These are phyloP conservation scores for Pantherophis guttatus DNA, from an alignment of 2,113 vertebrate genomes.

Conservation along the genomic window DNA sequence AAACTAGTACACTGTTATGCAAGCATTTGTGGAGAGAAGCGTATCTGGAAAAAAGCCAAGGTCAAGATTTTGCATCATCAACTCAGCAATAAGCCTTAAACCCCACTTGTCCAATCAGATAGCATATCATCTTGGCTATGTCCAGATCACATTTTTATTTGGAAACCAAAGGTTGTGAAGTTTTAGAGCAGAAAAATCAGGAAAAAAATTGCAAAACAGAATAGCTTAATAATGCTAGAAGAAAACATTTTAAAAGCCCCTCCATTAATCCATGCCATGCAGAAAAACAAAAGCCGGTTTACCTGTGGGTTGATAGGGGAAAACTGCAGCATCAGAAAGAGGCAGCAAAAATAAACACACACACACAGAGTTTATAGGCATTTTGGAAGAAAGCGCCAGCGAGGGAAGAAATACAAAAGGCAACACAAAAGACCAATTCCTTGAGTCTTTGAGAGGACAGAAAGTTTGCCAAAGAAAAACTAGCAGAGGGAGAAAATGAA, in stretches of 20 bases:
- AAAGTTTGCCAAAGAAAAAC: background rate
- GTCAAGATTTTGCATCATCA: background rate
- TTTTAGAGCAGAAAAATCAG: constrained; percentile 35
- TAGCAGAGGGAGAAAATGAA: background rate
- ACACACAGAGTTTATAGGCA: constrained; percentile 48
- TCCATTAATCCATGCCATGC: constrained; percentile 41
- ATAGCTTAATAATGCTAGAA: constrained; percentile 24
- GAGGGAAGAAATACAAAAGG: constrained; percentile 43
- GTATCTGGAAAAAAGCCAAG: background rate
- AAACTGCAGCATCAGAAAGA: constrained; percentile 78
- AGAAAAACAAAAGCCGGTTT: constrained; percentile 70
- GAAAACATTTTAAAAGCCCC: constrained; percentile 44
- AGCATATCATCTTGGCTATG: constrained; percentile 32
- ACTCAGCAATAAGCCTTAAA: constrained; percentile 2
- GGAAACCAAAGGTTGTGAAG: constrained; percentile 32
- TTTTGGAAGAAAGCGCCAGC: constrained; percentile 22
- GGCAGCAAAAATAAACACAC: constrained; percentile 52
- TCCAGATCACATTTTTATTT: constrained; percentile 47
- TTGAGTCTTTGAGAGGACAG: background rate
- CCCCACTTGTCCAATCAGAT: background rate
- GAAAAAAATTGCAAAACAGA: constrained; percentile 9
- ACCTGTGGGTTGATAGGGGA: constrained; percentile 84
- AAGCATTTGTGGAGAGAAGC: background rate
- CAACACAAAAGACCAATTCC: constrained; percentile 29
- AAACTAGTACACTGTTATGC: background rate